Base-by-base conservation (phyloP, 1,140 invertebrate genomes). In the Lasaia peninsularis region DNA sequence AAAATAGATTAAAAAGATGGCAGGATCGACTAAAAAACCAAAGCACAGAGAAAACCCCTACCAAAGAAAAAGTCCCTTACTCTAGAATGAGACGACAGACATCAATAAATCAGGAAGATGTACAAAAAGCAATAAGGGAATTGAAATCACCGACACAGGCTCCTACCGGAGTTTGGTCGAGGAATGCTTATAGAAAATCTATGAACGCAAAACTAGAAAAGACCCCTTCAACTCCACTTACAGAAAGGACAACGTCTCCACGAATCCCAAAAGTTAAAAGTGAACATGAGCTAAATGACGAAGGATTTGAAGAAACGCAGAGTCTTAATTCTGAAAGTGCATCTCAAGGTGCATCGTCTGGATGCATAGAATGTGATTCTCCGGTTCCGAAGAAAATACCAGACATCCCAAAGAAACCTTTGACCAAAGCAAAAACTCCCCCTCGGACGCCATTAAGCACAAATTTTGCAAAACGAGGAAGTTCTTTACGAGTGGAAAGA, bases 301-400 rank as follows among this genome's bases (percentile, higher is more conserved):
- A 97, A 90, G 96, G 96, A 7, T 97, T 97, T 72, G 96, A 97
- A 78, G 96, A 97, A 86, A 96, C 95, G 0, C 95, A 96, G 63
- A 96, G 89, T 44, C 87, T 96, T 20, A 94, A 96, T 49, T 96
- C 95, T 0, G 96, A 97, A 73, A 95, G 94, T 0, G 91, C 95
- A 0, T 96, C 95, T 48, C 94, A 95, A 60, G 94, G 93, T 24
- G 93, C 94, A 2, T 95, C 94, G 0, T 94, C 94, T 0, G 92
- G 93, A 0, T 92, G 91, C 67, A 92, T 92, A 40, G 92, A 93
- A 62, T 91, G 91, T 0, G 93, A 94, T 44, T 88, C 89, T 6
- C 91, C 91, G 1, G 90, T 75, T n/a, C 78, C 83, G 50, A 83
- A 85, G 49, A 85, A 86, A 67, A 68, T 73, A 20, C 66, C 75